Base-by-base conservation (phyloP, 2,113 vertebrate genomes). In the Xiphias gladius region DNA sequence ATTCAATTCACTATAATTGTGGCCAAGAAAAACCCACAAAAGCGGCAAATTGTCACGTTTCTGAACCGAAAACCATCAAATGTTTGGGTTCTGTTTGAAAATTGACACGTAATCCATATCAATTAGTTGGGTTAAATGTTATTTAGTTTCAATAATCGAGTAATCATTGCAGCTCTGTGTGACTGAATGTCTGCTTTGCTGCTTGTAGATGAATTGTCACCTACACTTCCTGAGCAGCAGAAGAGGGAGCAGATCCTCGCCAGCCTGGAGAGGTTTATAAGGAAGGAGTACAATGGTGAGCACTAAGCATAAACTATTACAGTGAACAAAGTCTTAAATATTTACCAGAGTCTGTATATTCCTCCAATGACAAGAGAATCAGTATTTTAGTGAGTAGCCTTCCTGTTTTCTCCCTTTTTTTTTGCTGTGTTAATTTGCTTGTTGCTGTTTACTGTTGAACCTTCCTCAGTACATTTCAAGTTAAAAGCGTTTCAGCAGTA, bases 271-370 rank as follows among this genome's bases (percentile, higher is more conserved):
- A 95, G 97, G 79, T 99, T 99, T 90, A 99, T 99, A 86, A 95
- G 98, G 46, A 99, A 98, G 80, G 98, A 99, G 83, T 99, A 96
- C 85, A 98, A 98, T 65, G 97, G 98, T 99, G 95, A 90, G 96
- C 86, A 35, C 11, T 0, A 20, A 20, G 66, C n/a, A 48, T 7
- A 1, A 69, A 65, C 14, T 13, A 12, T 41, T 5, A 3, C 20
- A 6, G 12, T 19, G 11, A 13, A 5, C 30, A 28, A 35, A 9
- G 5, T 39, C 37, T 10, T 39, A 10, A 39, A 9, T 43, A 16
- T 11, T 57, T 11, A 32, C 59, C 4, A 3, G 1, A 64, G 26
- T 12, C 37, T 4, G 43, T 11, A 5, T 48, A 17, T 35, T 43
- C 16, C 30, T 54, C 35, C 22, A 39, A 0, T 58, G 5, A 59